These are phyloP conservation scores for Cromileptes altivelis DNA, from an alignment of 2,113 vertebrate species.

Conservation along the genomic window DNA sequence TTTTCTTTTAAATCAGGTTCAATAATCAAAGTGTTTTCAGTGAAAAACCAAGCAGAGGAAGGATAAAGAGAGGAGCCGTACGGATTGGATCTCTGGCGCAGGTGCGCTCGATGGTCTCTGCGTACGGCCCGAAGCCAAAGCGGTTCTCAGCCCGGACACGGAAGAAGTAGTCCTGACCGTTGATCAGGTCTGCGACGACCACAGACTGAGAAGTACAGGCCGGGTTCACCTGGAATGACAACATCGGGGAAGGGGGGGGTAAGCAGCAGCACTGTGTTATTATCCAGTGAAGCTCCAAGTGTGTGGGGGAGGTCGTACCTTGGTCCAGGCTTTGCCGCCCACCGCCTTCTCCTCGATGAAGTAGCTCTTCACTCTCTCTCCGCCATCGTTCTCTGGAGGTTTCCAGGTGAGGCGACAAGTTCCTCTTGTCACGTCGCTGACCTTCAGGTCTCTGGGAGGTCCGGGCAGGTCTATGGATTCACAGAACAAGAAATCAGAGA, in stretches of 20 bases:
- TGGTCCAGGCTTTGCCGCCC: slow-evolving; percentile 96
- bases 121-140: slow-evolving; percentile 90
- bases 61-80: slow-evolving; percentile 75
- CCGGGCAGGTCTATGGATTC: slow-evolving; percentile 90
- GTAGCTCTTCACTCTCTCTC: slow-evolving; percentile 96
- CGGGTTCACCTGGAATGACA: slow-evolving; percentile 82
- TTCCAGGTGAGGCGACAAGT: slow-evolving; percentile 97
- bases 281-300: no score
- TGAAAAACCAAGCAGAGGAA: background rate
- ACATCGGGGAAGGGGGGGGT: no score
- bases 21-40: no score
- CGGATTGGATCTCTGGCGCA: slow-evolving; percentile 95
- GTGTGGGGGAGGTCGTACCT: slow-evolving; percentile 78
- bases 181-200: slow-evolving; percentile 91
- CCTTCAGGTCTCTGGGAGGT: slow-evolving; percentile 93
- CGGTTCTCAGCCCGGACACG: slow-evolving; percentile 94
- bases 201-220: slow-evolving; percentile 91
- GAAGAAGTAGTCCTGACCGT: slow-evolving; percentile 95
- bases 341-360: slow-evolving; percentile 95
- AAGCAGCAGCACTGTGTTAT: no score
- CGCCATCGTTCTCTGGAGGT: slow-evolving; percentile 94
- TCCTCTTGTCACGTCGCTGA: slow-evolving; percentile 94
- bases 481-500: no score
- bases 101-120: slow-evolving; percentile 87
- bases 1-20: no score